These are phyloP conservation scores for Mythimna pallens DNA, from an alignment of 2,888 invertebrate species.

Conservation along the genomic window DNA sequence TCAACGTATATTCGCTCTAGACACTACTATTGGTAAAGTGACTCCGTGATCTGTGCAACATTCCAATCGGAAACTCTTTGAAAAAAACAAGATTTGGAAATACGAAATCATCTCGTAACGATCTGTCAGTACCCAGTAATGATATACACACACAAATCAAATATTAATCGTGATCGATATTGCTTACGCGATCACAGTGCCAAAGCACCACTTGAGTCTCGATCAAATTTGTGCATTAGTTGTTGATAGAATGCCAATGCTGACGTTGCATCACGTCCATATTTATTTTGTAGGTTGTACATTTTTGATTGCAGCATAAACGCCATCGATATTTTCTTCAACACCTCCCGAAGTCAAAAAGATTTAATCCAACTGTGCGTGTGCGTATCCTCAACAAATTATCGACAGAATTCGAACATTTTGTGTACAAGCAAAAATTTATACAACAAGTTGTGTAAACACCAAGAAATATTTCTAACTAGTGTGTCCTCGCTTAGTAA, in stretches of 20 bases:
- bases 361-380: no score
- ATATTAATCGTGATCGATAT: slow-evolving; percentile 25
- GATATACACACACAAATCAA: slow-evolving; percentile 30
- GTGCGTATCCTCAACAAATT: no score
- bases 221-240: slow-evolving; percentile 33
- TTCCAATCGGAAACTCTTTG: not conserved
- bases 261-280: not conserved
- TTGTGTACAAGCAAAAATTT: no score
- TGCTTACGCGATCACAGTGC: slow-evolving; percentile 32
- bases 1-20: not conserved
- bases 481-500: no score
- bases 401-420: no score
- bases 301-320: no score
- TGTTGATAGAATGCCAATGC: slow-evolving; percentile 45
- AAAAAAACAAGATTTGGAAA: not conserved
- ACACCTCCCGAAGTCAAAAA: no score
- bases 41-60: not conserved
- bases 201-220: slow-evolving; percentile 51
- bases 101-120: not conserved
- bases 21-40: not conserved
- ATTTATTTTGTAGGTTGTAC: not conserved
- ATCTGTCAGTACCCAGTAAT: not conserved
- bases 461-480: no score
- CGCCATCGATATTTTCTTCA: no score
- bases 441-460: no score